Percentiles rank a stretch among this genome's conserved stretches.
Evolutionary conservation across 2,113 vertebrate species (phyloP).

Genomic region (Cariama cristata): DNA sequence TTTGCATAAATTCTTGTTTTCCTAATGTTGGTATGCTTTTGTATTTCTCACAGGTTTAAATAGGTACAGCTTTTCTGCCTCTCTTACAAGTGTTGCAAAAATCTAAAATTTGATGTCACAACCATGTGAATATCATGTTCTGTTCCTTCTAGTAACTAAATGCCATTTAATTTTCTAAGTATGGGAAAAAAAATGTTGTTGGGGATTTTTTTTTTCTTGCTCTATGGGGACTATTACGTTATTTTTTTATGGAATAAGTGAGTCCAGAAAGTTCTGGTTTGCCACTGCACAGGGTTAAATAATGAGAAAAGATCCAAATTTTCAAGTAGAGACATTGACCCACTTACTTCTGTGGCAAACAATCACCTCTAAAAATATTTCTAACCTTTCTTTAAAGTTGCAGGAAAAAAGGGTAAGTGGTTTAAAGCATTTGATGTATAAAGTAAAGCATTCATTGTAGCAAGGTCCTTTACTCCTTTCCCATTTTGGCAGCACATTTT

Average conservation of each 20-base stretch:
- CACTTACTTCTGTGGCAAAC: background rate
- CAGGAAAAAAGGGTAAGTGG: background rate
- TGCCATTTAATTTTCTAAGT: background rate
- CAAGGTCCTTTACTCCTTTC: background rate
- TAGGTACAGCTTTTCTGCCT: background rate
- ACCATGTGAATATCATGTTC: background rate
- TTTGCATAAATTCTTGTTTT: background rate
- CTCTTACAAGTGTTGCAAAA: background rate
- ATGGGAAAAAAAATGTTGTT: fast-evolving
- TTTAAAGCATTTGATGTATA: constrained; percentile 33
- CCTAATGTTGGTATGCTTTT: background rate
- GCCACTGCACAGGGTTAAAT: background rate
- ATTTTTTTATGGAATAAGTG: background rate
- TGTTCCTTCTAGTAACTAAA: background rate
- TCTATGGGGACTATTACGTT: background rate
- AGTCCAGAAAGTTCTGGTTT: background rate
- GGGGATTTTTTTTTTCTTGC: background rate
- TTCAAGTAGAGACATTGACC: background rate
- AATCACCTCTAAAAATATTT: constrained; percentile 32
- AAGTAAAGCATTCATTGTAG: constrained; percentile 30
- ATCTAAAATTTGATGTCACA: background rate
- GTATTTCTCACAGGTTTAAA: background rate
- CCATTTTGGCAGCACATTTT: background rate
- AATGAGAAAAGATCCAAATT: background rate
- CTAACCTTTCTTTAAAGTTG: constrained; percentile 22